Percentiles rank a stretch among this genome's conserved stretches.
Evolutionary conservation across 2,888 invertebrate genomes (phyloP).

Genomic region (Euzophera pinguis): DNA sequence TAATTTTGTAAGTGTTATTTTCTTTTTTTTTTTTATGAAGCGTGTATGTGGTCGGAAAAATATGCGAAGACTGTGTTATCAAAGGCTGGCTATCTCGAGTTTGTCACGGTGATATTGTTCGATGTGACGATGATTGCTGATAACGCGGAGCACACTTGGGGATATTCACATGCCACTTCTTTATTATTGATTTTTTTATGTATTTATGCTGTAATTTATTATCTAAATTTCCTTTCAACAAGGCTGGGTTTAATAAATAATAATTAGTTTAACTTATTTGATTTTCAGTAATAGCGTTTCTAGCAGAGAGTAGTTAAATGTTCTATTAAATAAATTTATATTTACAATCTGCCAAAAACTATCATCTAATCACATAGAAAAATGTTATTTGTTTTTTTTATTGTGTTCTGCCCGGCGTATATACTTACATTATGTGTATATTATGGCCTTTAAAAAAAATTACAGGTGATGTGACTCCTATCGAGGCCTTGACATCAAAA

Average conservation of each 20-base stretch:
- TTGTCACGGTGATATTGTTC: slow-evolving; percentile 74
- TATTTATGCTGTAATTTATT: background rate
- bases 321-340: too few relatives aligned
- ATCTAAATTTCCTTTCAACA: background rate
- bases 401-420: background rate
- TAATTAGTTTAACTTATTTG: too few relatives aligned
- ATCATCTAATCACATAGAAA: too few relatives aligned
- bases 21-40: slow-evolving; percentile 26
- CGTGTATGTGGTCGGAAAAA: slow-evolving; percentile 55
- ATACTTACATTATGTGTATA: background rate
- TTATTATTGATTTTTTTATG: background rate
- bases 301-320: too few relatives aligned
- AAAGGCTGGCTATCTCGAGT: slow-evolving; percentile 67
- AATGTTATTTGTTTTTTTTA: too few relatives aligned
- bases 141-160: slow-evolving; percentile 33
- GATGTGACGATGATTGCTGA: slow-evolving; percentile 67
- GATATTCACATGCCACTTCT: slow-evolving; percentile 16
- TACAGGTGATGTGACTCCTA: background rate
- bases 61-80: slow-evolving; percentile 68
- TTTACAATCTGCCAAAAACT: too few relatives aligned
- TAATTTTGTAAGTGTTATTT: slow-evolving; percentile 18
- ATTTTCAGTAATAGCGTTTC: too few relatives aligned
- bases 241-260: background rate
- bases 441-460: background rate
- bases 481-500: slow-evolving; percentile 2